phyloP scores from a whole-genome alignment of 2,113 vertebrate species.

The Rissa tridactyla region DNA sequence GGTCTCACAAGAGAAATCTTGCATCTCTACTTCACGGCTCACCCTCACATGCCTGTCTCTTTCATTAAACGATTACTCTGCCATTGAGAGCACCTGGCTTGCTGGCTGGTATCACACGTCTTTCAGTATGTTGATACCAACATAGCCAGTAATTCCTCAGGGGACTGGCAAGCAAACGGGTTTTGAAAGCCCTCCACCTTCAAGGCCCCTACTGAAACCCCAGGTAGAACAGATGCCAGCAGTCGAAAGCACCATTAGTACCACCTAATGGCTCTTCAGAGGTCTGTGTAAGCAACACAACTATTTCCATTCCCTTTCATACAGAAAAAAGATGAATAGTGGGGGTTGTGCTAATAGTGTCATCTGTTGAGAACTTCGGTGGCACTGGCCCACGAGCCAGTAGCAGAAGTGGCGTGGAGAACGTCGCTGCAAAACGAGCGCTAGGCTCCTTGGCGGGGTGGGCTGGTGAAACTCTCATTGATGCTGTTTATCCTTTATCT shows the following conservation, averaged over 20 bases:
- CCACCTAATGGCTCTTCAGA: conserved; percentile 24
- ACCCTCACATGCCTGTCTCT: background rate
- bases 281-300: background rate
- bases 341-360: background rate
- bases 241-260: background rate
- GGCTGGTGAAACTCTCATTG: background rate
- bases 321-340: background rate
- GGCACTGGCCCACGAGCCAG: background rate
- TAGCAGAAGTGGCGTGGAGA: background rate
- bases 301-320: background rate
- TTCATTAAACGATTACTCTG: background rate
- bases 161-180: background rate
- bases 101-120: background rate
- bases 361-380: background rate
- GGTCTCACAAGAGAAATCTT: background rate
- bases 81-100: conserved; percentile 16
- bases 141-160: background rate
- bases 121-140: background rate
- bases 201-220: background rate
- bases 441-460: background rate
- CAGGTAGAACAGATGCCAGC: background rate
- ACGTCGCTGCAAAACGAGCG: background rate
- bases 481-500: background rate
- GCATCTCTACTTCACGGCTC: background rate
- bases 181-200: background rate